A percentile compares a stretch with the other conserved stretches of the same genome.
These are phyloP conservation scores for Enteromius treurensis DNA, from an alignment of 2,797 vertebrate species.

Conservation along the genomic window DNA sequence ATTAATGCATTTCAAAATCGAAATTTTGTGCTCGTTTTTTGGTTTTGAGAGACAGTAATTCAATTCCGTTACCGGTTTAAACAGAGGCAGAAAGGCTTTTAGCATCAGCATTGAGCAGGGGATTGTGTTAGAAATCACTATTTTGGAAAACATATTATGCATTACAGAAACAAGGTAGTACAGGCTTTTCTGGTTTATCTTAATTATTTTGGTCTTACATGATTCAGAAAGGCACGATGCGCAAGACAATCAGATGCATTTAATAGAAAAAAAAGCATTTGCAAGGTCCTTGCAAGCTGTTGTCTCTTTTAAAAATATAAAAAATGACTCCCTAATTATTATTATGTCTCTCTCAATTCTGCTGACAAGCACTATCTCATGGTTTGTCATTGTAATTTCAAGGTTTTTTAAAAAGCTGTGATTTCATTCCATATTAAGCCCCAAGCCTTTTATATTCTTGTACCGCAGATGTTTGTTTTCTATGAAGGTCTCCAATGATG, in stretches of 20 bases:
- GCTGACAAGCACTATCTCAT: constrained; percentile 12
- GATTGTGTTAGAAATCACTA: constrained; percentile 20
- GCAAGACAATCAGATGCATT: constrained; percentile 37
- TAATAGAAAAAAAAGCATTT: neutral
- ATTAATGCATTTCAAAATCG: constrained; percentile 64
- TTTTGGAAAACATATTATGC: constrained; percentile 25
- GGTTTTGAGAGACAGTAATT: constrained; percentile 37
- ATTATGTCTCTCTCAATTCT: neutral
- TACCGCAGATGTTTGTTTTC: constrained; percentile 6
- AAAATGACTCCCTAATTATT: neutral
- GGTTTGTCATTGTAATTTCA: neutral
- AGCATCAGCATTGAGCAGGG: neutral
- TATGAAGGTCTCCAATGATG: neutral
- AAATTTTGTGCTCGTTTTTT: constrained; percentile 38
- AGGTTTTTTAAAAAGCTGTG: neutral
- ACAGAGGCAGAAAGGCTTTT: constrained; percentile 39
- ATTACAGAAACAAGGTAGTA: constrained; percentile 22
- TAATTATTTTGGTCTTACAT: neutral
- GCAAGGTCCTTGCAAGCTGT: neutral
- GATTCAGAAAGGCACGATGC: constrained; percentile 16
- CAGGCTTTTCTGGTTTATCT: neutral
- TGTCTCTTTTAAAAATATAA: neutral
- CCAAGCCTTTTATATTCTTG: constrained; percentile 14
- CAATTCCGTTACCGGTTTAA: constrained; percentile 36
- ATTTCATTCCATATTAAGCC: constrained; percentile 21